Evolutionary conservation across 2,113 vertebrate genomes (phyloP).

Genomic region (Rutilus rutilus): DNA sequence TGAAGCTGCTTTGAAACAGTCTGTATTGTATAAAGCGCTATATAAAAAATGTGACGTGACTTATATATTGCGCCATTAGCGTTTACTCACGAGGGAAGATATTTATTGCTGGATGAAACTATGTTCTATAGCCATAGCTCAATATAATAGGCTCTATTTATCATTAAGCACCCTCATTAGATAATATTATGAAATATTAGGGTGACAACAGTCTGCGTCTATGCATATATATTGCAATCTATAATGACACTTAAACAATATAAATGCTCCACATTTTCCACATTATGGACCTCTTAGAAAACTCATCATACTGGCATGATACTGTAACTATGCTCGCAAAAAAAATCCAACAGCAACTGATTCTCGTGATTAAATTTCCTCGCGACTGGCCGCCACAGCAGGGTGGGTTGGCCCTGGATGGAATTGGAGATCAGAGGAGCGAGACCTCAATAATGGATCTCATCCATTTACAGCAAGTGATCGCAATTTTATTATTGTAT

Average conservation of each 20-base stretch:
- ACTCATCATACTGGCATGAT: slow-evolving; percentile 50
- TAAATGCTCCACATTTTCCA: slow-evolving; percentile 35
- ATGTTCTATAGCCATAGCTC: not conserved
- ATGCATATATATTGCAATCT: not conserved
- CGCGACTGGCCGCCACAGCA: slow-evolving; percentile 56
- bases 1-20: no score
- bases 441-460: slow-evolving; percentile 68
- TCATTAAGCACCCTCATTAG: slow-evolving; percentile 26
- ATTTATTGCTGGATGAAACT: slow-evolving; percentile 1
- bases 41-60: no score
- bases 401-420: slow-evolving; percentile 60
- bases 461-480: slow-evolving; percentile 63
- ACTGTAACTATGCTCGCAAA: slow-evolving; percentile 51
- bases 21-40: no score
- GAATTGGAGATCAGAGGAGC: slow-evolving; percentile 68
- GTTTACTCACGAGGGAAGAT: slow-evolving; percentile 20
- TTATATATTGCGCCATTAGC: not conserved
- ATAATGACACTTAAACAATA: slow-evolving; percentile 27
- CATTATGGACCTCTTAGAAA: slow-evolving; percentile 32
- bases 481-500: slow-evolving; percentile 33
- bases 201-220: not conserved
- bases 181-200: slow-evolving; percentile 37
- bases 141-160: slow-evolving; percentile 32
- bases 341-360: slow-evolving; percentile 71
- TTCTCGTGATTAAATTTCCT: slow-evolving; percentile 73